These are phyloP conservation scores for Nomia melanderi DNA, from an alignment of 1,140 invertebrate genomes.

Conservation along the genomic window DNA sequence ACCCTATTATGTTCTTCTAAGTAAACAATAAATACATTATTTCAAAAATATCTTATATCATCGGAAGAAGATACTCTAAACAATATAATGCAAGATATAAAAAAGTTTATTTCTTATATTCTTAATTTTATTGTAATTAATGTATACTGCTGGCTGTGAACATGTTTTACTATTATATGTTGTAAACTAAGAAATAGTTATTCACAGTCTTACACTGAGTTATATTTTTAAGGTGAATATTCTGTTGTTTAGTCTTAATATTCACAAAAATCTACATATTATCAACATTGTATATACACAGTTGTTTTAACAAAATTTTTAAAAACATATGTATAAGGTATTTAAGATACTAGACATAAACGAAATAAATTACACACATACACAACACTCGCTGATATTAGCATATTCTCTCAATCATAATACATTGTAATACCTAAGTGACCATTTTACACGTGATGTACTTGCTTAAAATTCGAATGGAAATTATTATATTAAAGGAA, in stretches of 20 bases:
- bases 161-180: conserved; percentile 47
- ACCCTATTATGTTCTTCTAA: conserved; percentile 38
- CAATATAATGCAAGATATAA: conserved; percentile 27
- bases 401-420: conserved; percentile 26
- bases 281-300: conserved; percentile 62
- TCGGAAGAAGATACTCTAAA: conserved; percentile 33
- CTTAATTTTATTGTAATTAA: conserved; percentile 40
- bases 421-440: conserved; percentile 30
- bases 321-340: conserved; percentile 50
- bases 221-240: conserved; percentile 24
- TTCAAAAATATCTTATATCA: neutral
- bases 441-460: conserved; percentile 21
- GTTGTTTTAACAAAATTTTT: conserved; percentile 65
- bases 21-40: conserved; percentile 25
- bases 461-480: conserved; percentile 38
- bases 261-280: conserved; percentile 28
- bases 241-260: conserved; percentile 39
- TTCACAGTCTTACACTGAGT: conserved; percentile 16
- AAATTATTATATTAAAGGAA: conserved; percentile 3
- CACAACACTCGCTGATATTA: conserved; percentile 3
- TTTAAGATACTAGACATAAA: conserved; percentile 40
- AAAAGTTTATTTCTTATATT: conserved; percentile 8
- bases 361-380: conserved; percentile 24
- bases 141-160: conserved; percentile 41
- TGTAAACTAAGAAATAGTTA: conserved; percentile 40